Base-by-base conservation (phyloP, 2,113 vertebrate species). In the Apteryx mantelli region DNA sequence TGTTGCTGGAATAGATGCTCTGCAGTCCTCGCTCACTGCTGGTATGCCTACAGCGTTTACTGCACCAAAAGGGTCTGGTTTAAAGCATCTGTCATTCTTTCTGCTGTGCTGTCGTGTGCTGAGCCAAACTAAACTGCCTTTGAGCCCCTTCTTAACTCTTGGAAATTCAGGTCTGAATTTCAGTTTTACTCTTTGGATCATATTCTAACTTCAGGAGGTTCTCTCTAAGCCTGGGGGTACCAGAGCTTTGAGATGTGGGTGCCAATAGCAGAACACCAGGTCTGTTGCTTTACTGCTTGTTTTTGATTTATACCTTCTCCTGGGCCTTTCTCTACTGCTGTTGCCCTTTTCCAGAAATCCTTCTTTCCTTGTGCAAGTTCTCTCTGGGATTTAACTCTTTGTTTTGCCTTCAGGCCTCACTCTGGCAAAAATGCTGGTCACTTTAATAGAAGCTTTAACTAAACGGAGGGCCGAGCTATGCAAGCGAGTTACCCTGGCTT, bases 381-480 rank as follows among this genome's bases (percentile, higher is more conserved):
- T 44, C 18, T 77, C 38, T 80, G 26, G 50, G 19, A 50, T 66
- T 89, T 79, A 95, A 77, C 40, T 70, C 46, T 63, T 86, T 80
- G 21, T 36, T 81, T 86, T 93, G 24, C 50, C n/a, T 4, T 0
- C 25, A 66, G 82, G 5, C 20, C 34, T 78, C 21, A 30, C 40
- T 80, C 40, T 50, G 34, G 52, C 58, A 85, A 91, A 91, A 89
- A 58, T 9, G 1, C 14, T 82, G 20, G 11, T 42, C 6, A 0
- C 61, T 93, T 73, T 82, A 88, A 70, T 83, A 75, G 76, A 86
- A 56, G 21, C 52, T 82, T 82, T 58, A 64, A 56, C 48, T 91
- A 71, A 75, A 58, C 66, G 48, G 46, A 76, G 46, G 40, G 26
- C 53, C 24, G 15, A 89, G 63, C 77, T 74, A 70, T 17, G 70